Evolutionary conservation across 2,113 vertebrate genomes (phyloP), one percentile per base, ranked within the genome.

Genomic region (Vireo altiloquus): DNA sequence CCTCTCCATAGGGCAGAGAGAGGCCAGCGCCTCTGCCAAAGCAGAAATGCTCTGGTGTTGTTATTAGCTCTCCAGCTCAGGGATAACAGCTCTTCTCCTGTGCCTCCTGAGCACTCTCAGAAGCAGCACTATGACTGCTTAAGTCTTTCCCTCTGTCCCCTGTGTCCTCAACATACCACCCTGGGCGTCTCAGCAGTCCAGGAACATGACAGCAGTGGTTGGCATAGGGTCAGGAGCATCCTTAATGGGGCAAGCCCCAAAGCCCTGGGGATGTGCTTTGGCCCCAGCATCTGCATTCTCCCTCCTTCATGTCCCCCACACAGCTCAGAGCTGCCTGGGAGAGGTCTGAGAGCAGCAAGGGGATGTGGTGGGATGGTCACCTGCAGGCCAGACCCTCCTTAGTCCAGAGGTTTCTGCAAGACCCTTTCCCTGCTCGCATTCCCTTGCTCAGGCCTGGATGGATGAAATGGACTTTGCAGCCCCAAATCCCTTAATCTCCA

Each of bases 401-500:
- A 0, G 20, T 50, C 39, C 3, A 0, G 57, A 1, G 1, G 7
- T 35, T 84, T 84, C 54, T 72, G 76, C 10, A 5, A 91, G 85
- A 56, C 25, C 2, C 27, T 39, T 54, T 49, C 15, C 52, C 37
- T 60, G 64, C 49, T 89, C 2, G 1, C 76, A 15, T 85, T 95
- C 37, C 54, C 63, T 95, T 79, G 76, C 79, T 59, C 2, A 13
- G 74, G 80, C 63, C 81, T 78, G 87, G 68, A 31, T 90, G 90
- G 82, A 92, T 92, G 87, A 96, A 92, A 94, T 18, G 20, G 93
- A 92, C 89, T 95, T 95, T 65, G 47, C 71, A 95, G 81, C 50
- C 68, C 81, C 1, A 93, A 96, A 96, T 97, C 97, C 94, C 74
- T 95, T 97, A 95, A 97, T 96, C 94, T 95, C 68, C 93, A 68